Conservation (phyloP, 2,797 vertebrate species). For the Onychomys torridus region DNA sequence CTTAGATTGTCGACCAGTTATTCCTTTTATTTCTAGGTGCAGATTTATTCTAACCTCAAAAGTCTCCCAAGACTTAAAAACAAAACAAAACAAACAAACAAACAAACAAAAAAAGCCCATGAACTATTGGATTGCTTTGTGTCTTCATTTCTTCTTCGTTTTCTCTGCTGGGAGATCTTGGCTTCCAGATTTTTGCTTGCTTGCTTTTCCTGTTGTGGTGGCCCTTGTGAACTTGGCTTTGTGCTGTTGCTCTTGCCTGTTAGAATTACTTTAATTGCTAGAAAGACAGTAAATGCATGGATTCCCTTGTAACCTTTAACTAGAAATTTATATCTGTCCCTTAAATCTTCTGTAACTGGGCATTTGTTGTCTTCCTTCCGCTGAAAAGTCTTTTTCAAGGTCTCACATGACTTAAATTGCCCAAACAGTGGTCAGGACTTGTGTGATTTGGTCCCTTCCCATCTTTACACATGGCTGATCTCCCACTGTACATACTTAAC, state of each 20-base stretch:
- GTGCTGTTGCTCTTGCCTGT: neutral
- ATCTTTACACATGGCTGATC: neutral
- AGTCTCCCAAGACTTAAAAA: neutral
- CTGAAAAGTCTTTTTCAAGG: neutral
- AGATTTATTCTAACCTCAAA: neutral
- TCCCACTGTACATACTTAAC: neutral
- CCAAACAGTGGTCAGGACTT: neutral
- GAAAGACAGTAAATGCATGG: neutral
- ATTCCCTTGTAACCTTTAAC: neutral
- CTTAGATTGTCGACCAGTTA: neutral
- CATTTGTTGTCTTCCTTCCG: neutral
- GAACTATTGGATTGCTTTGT: neutral
- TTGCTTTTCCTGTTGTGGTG: conserved; percentile 6
- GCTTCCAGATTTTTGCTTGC: neutral
- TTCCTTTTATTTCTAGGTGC: neutral
- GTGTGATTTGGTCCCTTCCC: neutral
- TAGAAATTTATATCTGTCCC: neutral
- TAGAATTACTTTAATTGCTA: neutral
- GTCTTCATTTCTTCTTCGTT: neutral
- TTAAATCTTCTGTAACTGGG: neutral
- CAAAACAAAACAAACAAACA: no score
- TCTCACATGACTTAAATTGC: neutral
- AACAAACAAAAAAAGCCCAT: no score
- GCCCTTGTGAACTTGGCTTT: neutral
- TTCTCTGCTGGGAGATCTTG: neutral